These are phyloP conservation scores for Tor tambroides DNA, from an alignment of 2,113 vertebrate species.

Conservation along the genomic window DNA sequence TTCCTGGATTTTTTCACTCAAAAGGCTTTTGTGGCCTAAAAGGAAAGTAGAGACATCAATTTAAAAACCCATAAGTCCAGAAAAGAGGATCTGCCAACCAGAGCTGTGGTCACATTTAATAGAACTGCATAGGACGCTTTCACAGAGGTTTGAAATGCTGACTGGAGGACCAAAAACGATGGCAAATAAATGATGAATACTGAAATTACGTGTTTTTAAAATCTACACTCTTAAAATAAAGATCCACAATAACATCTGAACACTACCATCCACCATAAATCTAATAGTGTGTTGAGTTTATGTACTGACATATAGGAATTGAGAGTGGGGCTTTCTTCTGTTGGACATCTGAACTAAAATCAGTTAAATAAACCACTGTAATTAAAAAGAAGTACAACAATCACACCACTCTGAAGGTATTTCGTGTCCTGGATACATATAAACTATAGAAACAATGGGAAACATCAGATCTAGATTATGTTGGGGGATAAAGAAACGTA, in stretches of 20 bases:
- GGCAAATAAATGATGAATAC: constrained; percentile 21
- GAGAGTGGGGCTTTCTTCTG: constrained; percentile 35
- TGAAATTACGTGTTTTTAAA: neutral
- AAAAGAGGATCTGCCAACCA: too few relatives aligned
- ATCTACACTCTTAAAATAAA: neutral
- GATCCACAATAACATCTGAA: constrained; percentile 32
- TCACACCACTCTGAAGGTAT: constrained; percentile 72
- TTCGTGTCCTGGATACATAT: constrained; percentile 67
- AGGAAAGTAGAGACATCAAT: too few relatives aligned
- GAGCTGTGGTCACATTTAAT: too few relatives aligned
- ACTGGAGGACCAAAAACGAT: too few relatives aligned
- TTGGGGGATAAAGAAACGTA: constrained; percentile 60
- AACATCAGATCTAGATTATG: constrained; percentile 59
- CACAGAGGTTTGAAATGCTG: too few relatives aligned
- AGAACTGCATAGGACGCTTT: too few relatives aligned
- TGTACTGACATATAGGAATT: constrained; percentile 6
- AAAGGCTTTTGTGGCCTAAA: too few relatives aligned
- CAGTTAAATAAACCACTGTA: constrained; percentile 57
- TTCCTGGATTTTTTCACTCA: too few relatives aligned
- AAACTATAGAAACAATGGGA: constrained; percentile 53
- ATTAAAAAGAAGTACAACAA: constrained; percentile 65
- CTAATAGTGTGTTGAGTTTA: constrained; percentile 17
- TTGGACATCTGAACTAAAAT: constrained; percentile 56
- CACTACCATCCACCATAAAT: constrained; percentile 22
- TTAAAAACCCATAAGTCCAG: too few relatives aligned